These are phyloP conservation scores for Manis javanica DNA, from an alignment of 2,797 vertebrate genomes.

Conservation along the genomic window DNA sequence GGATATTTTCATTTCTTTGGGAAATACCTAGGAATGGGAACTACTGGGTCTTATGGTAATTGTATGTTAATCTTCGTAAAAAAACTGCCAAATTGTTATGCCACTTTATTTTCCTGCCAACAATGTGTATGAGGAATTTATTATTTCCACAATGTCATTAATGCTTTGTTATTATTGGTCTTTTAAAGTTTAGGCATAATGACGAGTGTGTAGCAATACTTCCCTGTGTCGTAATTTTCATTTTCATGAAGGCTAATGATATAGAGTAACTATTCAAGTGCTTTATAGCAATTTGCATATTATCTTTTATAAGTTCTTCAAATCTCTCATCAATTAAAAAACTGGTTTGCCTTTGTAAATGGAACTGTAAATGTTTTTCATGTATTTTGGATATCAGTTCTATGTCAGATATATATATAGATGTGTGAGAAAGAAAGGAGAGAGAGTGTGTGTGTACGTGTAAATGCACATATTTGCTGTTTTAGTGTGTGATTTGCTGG, in stretches of 20 bases:
- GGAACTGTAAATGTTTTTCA: neutral
- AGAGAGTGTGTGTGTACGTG: no score
- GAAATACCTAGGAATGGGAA: neutral
- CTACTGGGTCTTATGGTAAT: neutral
- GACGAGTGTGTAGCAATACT: neutral
- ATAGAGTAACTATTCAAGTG: neutral
- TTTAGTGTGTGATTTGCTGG: neutral
- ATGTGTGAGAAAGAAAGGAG: neutral
- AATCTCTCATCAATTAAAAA: neutral
- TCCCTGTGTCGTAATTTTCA: neutral
- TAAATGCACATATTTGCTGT: neutral
- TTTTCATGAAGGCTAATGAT: neutral
- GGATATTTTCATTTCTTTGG: neutral
- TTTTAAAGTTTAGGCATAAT: neutral
- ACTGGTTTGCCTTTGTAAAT: neutral
- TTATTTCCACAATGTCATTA: neutral
- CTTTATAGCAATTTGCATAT: neutral
- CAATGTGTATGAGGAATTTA: neutral
- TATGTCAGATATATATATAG: neutral
- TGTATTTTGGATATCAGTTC: neutral
- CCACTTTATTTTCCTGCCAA: neutral
- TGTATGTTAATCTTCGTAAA: neutral
- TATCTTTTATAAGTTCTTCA: neutral
- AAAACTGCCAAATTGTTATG: neutral
- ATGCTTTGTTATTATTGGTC: neutral